These are phyloP conservation scores for Biston betularia DNA, from an alignment of 2,888 invertebrate genomes.

Conservation along the genomic window DNA sequence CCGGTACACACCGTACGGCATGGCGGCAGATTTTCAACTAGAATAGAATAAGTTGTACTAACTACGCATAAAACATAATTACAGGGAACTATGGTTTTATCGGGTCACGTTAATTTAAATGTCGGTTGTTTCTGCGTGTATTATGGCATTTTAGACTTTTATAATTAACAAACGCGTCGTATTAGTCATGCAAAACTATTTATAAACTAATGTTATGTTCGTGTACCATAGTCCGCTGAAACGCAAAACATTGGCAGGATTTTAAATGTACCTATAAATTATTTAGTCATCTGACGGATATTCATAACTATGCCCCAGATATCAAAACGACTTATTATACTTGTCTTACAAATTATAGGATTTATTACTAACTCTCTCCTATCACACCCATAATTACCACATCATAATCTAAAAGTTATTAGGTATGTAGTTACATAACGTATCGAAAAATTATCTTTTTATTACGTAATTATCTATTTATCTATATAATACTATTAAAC, in stretches of 20 bases:
- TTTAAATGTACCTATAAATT: too few species aligned
- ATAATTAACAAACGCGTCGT: neutral
- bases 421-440: neutral
- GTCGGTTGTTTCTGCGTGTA: neutral
- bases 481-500: too few species aligned
- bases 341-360: conserved; percentile 17
- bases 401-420: conserved; percentile 4
- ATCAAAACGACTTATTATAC: neutral
- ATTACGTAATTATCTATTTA: neutral
- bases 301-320: neutral
- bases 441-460: neutral
- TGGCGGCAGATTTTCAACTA: too few species aligned
- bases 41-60: neutral
- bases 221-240: too few species aligned
- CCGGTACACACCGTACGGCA: too few species aligned
- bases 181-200: too few species aligned
- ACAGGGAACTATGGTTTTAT: neutral
- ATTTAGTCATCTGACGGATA: too few species aligned
- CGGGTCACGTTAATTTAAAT: neutral
- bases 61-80: too few species aligned
- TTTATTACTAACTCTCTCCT: conserved; percentile 18
- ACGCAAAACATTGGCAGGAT: too few species aligned
- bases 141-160: neutral
- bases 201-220: too few species aligned
- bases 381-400: neutral